phyloP scores from a whole-genome alignment of 2,797 vertebrate species.

The Trematomus bernacchii region DNA sequence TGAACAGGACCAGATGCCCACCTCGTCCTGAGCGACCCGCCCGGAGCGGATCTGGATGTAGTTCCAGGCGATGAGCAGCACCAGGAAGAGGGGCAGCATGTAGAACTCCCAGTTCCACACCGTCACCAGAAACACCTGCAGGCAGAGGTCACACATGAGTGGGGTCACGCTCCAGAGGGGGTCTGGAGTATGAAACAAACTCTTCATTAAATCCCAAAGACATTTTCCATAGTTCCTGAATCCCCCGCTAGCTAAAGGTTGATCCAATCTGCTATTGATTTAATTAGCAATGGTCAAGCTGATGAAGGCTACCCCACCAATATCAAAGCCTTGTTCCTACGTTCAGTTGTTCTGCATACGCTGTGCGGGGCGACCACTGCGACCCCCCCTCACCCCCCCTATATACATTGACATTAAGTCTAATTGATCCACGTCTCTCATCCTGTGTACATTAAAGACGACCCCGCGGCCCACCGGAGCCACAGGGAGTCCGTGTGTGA shows the following conservation, averaged over 20 bases:
- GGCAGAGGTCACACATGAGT: constrained; percentile 50
- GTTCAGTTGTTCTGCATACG: constrained; percentile 5
- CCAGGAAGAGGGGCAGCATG: constrained; percentile 92
- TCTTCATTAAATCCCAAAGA: constrained; percentile 38
- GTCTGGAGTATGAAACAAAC: constrained; percentile 19
- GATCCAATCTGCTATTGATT: constrained; percentile 40
- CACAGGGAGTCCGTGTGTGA: constrained; percentile 49
- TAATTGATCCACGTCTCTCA: constrained; percentile 69
- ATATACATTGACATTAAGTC: constrained; percentile 58
- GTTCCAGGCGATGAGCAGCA: constrained; percentile 92
- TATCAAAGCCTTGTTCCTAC: constrained; percentile 30
- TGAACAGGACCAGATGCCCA: constrained; percentile 72
- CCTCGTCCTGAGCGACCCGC: constrained; percentile 88
- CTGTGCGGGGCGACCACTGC: constrained; percentile 30
- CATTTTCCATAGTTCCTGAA: constrained; percentile 24
- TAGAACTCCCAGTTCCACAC: constrained; percentile 96
- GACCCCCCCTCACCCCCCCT: constrained; percentile 31
- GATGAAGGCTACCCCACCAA: constrained; percentile 37
- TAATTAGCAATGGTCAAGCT: constrained; percentile 28
- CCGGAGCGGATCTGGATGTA: constrained; percentile 87
- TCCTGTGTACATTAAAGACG: constrained; percentile 63
- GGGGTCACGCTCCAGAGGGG: neutral
- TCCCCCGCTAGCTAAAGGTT: constrained; percentile 27
- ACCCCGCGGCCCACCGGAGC: constrained; percentile 43
- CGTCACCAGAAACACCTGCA: constrained; percentile 91